Base-by-base conservation (phyloP, 1,140 invertebrate genomes). In the Calephelis virginiensis region DNA sequence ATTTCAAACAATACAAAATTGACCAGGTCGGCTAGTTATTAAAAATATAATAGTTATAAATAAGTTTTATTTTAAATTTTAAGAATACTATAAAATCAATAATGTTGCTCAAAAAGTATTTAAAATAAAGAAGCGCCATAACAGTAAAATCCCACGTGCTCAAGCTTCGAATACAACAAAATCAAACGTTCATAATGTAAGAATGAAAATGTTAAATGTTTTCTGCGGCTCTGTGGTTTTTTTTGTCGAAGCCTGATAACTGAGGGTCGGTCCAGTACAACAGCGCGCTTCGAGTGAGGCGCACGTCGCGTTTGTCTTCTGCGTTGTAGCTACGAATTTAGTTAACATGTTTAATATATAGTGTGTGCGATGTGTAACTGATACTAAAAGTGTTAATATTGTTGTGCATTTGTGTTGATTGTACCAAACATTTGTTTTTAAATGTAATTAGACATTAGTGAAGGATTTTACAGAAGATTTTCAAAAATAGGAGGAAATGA, bases 121-220 rank as follows among this genome's bases (percentile, higher is more conserved):
- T 5, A 69, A 62, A 62, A 62, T 46, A 14, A 61, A 62, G 63
- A 53, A 61, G 61, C 50, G 62, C 38, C 40, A 28, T 56, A 56
- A 59, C 56, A 59, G 56, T 59, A 59, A 59, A 56, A 11, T 59
- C 37, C 56, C 56, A 59, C 56, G 56, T 59, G 56, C 56, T 59
- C 56, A 59, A 59, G 40, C 40, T 40, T 40, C 40, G 40, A 43
- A 59, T 8, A 59, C 37, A 59, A 59, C 37, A n/a, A 59, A 59
- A 59, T n/a, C 17, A 59, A 59, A 59, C 6, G 56, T 12, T 37
- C 38, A 59, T 38, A 37, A 56, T 56, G 28, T 53, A 17, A 56
- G 53, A 38, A 59, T 59, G 56, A 59, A 59, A 37, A n/a, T 59
- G 56, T 38, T 59, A 38, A 59, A 59, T 59, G 56, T 28, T 11